Conservation (phyloP, 2,113 vertebrate genomes). For the Caracal caracal region DNA sequence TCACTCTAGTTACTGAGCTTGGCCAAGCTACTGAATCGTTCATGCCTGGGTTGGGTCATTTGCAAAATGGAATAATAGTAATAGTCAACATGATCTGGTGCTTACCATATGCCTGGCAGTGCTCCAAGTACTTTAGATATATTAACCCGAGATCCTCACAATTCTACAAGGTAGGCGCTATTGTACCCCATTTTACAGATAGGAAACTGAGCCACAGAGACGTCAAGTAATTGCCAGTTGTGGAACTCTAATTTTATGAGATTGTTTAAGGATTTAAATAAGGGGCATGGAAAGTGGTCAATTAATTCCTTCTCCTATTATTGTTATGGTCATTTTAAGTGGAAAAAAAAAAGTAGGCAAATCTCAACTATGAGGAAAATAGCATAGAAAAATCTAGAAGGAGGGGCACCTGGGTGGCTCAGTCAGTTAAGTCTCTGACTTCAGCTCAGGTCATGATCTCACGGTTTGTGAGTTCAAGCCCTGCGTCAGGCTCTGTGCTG, state of each 20-base stretch:
- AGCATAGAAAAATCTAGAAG: neutral
- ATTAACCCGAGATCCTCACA: neutral
- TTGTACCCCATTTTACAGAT: neutral
- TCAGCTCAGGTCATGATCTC: too few species aligned
- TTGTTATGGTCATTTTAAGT: neutral
- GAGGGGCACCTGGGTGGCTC: neutral
- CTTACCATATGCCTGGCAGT: neutral
- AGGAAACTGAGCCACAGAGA: neutral
- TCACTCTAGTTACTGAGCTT: neutral
- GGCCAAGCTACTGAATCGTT: neutral
- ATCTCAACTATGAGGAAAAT: neutral
- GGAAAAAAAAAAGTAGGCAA: neutral
- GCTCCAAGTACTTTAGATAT: neutral
- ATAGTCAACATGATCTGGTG: neutral
- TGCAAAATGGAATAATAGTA: neutral
- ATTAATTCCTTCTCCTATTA: neutral
- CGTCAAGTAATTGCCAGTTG: neutral
- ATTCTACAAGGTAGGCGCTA: neutral
- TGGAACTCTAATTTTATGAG: neutral
- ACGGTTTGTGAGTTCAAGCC: too few species aligned
- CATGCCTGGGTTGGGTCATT: neutral
- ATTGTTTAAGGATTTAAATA: constrained; percentile 4
- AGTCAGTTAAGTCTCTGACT: too few species aligned
- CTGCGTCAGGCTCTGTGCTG: accelerated
- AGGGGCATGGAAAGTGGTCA: neutral